A percentile compares a stretch with the other conserved stretches of the same genome.
Conservation (phyloP, 1,140 invertebrate species). For the Drosophila jambulina region DNA sequence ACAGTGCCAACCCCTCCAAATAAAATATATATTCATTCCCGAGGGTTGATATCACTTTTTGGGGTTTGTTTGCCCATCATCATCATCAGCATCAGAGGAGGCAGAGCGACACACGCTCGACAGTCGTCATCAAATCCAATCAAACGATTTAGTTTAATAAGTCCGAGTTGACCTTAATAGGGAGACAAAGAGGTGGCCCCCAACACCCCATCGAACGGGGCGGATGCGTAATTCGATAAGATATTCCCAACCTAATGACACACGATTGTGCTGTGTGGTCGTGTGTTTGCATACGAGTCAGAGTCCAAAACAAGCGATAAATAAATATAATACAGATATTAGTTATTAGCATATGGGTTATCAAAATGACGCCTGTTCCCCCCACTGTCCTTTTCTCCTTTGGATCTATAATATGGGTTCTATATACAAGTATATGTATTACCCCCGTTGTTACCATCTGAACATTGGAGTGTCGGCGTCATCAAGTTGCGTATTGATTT, state of each 20-base stretch:
- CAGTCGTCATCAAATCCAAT: slow-evolving; percentile 62
- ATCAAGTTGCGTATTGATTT: slow-evolving; percentile 75
- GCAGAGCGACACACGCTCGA: slow-evolving; percentile 16
- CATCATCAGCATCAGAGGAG: slow-evolving; percentile 18
- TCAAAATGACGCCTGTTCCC: slow-evolving; percentile 36
- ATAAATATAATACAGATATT: slow-evolving; percentile 82
- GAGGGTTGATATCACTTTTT: slow-evolving; percentile 22
- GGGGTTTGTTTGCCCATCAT: slow-evolving; percentile 54
- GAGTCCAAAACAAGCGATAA: slow-evolving; percentile 72
- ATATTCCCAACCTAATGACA: slow-evolving; percentile 65
- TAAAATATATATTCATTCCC: slow-evolving; percentile 5
- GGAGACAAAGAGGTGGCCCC: slow-evolving; percentile 4
- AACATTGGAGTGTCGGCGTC: slow-evolving; percentile 63
- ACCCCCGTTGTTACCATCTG: background rate
- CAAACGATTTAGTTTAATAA: slow-evolving; percentile 76
- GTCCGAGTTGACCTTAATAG: slow-evolving; percentile 69
- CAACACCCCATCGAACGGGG: slow-evolving; percentile 25
- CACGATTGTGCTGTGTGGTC: slow-evolving; percentile 39
- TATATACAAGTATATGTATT: background rate
- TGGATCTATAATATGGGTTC: background rate
- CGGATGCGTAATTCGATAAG: slow-evolving; percentile 81
- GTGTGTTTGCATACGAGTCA: slow-evolving; percentile 64
- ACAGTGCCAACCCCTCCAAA: background rate
- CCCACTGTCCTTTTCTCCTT: background rate
- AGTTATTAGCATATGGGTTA: slow-evolving; percentile 81